A percentile compares a stretch with the other conserved stretches of the same genome.
Evolutionary conservation across 2,113 vertebrate species (phyloP).

Genomic region (Psettodes erumei): DNA sequence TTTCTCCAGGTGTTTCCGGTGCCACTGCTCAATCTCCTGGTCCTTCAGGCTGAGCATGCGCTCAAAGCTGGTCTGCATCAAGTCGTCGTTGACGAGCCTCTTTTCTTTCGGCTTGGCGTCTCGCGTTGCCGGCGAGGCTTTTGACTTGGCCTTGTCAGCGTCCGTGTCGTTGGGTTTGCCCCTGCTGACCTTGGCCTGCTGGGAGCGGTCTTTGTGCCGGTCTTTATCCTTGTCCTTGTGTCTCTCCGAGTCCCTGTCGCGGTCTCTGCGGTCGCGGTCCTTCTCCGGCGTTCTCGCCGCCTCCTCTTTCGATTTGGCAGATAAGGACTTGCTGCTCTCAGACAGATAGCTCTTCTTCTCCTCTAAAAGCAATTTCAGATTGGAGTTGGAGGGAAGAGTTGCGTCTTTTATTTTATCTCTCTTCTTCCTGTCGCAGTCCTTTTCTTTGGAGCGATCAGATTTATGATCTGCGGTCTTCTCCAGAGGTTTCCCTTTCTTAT

Average conservation of each 20-base stretch:
- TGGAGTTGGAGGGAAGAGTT: slow-evolving; percentile 74
- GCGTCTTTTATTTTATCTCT: slow-evolving; percentile 90
- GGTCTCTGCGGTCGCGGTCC: slow-evolving; percentile 91
- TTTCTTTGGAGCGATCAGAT: slow-evolving; percentile 87
- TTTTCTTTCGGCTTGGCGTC: slow-evolving; percentile 95
- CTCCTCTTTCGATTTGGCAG: slow-evolving; percentile 91
- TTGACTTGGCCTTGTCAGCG: slow-evolving; percentile 87
- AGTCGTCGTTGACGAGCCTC: slow-evolving; percentile 94
- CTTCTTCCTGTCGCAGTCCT: slow-evolving; percentile 89
- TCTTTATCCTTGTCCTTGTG: slow-evolving; percentile 94
- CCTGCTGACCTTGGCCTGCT: slow-evolving; percentile 83
- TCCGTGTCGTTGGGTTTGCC: slow-evolving; percentile 77
- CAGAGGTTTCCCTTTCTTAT: slow-evolving; percentile 88
- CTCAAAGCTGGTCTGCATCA: slow-evolving; percentile 99
- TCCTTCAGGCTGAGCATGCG: slow-evolving; percentile 98
- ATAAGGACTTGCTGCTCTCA: slow-evolving; percentile 85
- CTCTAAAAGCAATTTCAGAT: slow-evolving; percentile 87
- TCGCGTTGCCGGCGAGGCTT: slow-evolving; percentile 83
- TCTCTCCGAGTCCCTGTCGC: slow-evolving; percentile 87
- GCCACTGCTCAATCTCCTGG: slow-evolving; percentile 98
- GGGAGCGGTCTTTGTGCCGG: slow-evolving; percentile 90
- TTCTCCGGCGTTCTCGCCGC: slow-evolving; percentile 89
- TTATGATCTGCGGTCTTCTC: slow-evolving; percentile 90
- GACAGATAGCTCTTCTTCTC: slow-evolving; percentile 85
- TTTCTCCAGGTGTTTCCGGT: slow-evolving; percentile 97